Evolutionary conservation across 2,113 vertebrate genomes (phyloP).

Genomic region (Alexandromys fortis): DNA sequence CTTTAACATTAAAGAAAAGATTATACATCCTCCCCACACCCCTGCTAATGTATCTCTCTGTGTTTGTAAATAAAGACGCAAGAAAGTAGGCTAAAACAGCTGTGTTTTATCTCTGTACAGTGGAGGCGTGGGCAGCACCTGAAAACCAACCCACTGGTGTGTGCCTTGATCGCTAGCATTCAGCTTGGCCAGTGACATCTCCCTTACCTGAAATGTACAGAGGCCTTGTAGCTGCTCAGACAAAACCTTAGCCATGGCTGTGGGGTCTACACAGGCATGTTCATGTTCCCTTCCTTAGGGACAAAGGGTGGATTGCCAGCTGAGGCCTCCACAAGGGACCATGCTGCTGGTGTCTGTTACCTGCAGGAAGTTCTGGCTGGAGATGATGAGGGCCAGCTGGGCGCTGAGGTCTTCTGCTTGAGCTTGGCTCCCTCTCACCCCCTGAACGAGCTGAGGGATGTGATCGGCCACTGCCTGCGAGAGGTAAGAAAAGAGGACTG

Average conservation of each 20-base stretch:
- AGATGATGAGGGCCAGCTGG: slow-evolving; percentile 96
- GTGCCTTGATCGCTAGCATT: not conserved
- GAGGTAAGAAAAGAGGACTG: slow-evolving; percentile 39
- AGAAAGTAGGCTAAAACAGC: not conserved
- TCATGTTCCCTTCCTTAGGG: not conserved
- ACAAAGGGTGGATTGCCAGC: not conserved
- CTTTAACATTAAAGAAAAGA: not conserved
- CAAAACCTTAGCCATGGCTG: not conserved
- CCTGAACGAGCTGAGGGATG: slow-evolving; percentile 97
- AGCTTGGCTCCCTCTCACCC: slow-evolving; percentile 96
- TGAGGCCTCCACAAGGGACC: not conserved
- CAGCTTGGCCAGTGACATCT: not conserved
- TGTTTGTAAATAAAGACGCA: not conserved
- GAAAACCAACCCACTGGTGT: not conserved
- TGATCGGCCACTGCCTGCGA: slow-evolving; percentile 94
- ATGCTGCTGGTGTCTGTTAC: slow-evolving; percentile 78
- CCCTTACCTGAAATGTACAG: not conserved
- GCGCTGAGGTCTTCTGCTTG: slow-evolving; percentile 96
- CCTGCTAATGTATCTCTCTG: not conserved
- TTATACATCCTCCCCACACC: not conserved
- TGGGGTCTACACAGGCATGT: not conserved
- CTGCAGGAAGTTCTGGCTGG: slow-evolving; percentile 98
- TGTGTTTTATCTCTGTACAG: not conserved
- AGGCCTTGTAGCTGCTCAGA: not conserved
- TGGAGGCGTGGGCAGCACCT: not conserved